Evolutionary conservation across 2,113 vertebrate genomes (phyloP), one percentile per base, ranked within the genome.

Genomic region (Sturnus vulgaris): DNA sequence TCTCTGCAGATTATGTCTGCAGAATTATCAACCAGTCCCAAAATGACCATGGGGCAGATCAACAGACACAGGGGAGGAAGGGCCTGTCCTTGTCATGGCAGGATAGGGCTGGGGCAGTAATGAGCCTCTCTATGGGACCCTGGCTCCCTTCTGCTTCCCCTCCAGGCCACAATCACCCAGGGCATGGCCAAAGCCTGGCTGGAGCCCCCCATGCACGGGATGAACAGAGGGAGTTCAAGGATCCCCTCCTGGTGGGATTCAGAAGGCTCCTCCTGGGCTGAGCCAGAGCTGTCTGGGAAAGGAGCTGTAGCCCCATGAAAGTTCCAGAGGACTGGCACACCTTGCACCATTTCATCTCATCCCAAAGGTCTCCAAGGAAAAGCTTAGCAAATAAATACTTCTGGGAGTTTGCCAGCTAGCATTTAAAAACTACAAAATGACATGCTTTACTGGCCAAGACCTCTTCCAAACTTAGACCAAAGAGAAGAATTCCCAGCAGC

Each of bases 191-290:
- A 40, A 71, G 7, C 37, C 37, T 25, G 49, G 12, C 53, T 55
- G 39, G 20, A 75, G 60, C 10, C 24, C 53, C 28, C 0, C 0
- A 0, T 16, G n/a, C 12, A 52, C 7, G 2, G 31, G 33, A 30
- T 0, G 0, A 53, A 7, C 39, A 68, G 18, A 46, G 50, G 13
- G 50, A 63, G 30, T 30, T 59, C 9, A 66, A 55, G 84, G 52
- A 33, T 82, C 33, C 18, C 25, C 9, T 65, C 35, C n/a, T 16
- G 24, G 6, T 11, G 56, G 47, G 33, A 9, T 16, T 68, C 64
- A 84, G 19, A 1, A 22, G 35, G 17, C 15, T 72, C 70, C 35
- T 46, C 71, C 46, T 88, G 31, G 76, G 57, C 44, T 69, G 63
- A 86, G 49, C 69, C 73, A 88, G 65, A 90, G 66, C 42, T 90